phyloP scores from a whole-genome alignment of 1,140 invertebrate genomes.

The Aphaenogaster floridana region DNA sequence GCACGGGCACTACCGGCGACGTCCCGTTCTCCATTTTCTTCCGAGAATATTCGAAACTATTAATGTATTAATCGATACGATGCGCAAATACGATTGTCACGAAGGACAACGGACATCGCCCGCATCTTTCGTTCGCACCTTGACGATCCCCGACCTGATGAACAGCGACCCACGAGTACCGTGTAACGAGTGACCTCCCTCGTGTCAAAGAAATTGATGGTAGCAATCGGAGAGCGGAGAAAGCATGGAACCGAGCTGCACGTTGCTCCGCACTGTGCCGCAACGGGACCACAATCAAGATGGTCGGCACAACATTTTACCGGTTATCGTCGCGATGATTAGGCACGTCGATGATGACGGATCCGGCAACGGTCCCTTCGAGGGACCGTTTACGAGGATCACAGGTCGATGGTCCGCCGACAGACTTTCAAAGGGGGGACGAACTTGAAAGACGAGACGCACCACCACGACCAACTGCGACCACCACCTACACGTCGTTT shows the following conservation, averaged over 20 bases:
- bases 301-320: conserved; percentile 55
- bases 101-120: not conserved
- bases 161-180: not conserved
- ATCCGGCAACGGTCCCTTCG: not conserved
- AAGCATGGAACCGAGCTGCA: not conserved
- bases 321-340: conserved; percentile 44
- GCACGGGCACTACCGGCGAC: conserved; percentile 30
- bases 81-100: not conserved
- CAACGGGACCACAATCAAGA: conserved; percentile 51
- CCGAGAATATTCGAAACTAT: conserved; percentile 17
- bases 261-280: conserved; percentile 45
- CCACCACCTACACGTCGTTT: conserved; percentile 64
- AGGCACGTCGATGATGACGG: not conserved
- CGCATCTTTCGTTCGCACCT: not conserved
- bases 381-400: conserved; percentile 54
- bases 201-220: not conserved
- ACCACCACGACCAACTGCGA: conserved; percentile 38
- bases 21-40: conserved; percentile 43
- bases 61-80: conserved; percentile 14
- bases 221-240: not conserved
- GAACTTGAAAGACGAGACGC: conserved; percentile 48
- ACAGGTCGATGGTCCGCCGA: conserved; percentile 56
- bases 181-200: not conserved
- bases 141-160: not conserved
- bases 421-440: conserved; percentile 30